Conservation (phyloP, 2,888 invertebrate species). For the Cerceris ruficornis region DNA sequence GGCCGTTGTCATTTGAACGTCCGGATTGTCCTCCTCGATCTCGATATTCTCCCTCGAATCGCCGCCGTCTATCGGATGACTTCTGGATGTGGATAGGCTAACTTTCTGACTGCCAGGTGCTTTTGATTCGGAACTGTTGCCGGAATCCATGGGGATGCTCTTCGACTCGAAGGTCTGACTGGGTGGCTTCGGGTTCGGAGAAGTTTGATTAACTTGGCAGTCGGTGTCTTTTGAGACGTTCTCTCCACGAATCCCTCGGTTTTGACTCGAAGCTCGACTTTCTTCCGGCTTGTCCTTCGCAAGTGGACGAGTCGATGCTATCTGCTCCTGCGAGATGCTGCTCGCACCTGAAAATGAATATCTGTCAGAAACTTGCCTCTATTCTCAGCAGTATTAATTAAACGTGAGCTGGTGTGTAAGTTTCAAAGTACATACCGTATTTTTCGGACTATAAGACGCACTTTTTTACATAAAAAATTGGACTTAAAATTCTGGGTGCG, state of each 20-base stretch:
- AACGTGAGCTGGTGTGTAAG: too few relatives aligned
- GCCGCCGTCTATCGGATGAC: conserved; percentile 22
- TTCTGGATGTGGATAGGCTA: conserved; percentile 3
- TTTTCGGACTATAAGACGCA: too few relatives aligned
- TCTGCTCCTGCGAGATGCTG: conserved; percentile 7
- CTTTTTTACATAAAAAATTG: too few relatives aligned
- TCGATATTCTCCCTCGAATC: conserved; percentile 43
- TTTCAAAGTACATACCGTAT: too few relatives aligned
- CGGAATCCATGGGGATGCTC: background rate
- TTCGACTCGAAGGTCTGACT: conserved; percentile 10
- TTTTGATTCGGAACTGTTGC: background rate
- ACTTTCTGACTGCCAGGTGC: conserved; percentile 14
- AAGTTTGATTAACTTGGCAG: background rate
- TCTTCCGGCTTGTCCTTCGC: conserved; percentile 40
- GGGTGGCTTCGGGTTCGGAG: conserved; percentile 4
- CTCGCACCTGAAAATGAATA: conserved; percentile 32
- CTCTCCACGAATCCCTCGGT: background rate
- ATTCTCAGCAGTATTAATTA: too few relatives aligned
- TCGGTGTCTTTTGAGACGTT: background rate
- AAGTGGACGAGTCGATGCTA: background rate
- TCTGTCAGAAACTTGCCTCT: too few relatives aligned
- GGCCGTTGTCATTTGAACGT: conserved; percentile 53
- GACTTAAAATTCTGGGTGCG: too few relatives aligned
- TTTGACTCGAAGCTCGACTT: background rate
- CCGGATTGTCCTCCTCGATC: conserved; percentile 60